These are phyloP conservation scores for Salvelinus fontinalis DNA, from an alignment of 2,113 vertebrate genomes.

Conservation along the genomic window DNA sequence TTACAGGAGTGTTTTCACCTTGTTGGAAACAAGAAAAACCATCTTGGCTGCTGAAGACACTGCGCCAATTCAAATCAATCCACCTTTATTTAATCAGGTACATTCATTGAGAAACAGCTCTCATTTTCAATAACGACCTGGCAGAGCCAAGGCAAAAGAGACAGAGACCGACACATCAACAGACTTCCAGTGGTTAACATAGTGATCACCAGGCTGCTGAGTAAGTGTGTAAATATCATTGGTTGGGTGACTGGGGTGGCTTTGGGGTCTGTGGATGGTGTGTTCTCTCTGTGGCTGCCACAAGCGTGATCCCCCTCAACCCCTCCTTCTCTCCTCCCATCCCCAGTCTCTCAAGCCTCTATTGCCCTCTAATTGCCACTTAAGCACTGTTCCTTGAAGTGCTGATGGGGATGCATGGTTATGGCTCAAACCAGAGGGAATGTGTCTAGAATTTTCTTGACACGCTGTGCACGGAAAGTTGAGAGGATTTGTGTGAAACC, in stretches of 20 bases:
- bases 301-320: not conserved
- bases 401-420: slow-evolving; percentile 1
- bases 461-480: slow-evolving; percentile 31
- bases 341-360: not conserved
- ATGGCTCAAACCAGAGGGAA: slow-evolving; percentile 18
- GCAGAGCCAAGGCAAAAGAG: too few relatives aligned
- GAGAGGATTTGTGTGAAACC: slow-evolving; percentile 20
- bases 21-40: not conserved
- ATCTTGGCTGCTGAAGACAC: not conserved
- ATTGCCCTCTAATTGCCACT: slow-evolving; percentile 34
- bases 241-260: not conserved
- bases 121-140: not conserved
- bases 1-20: slow-evolving; percentile 2
- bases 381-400: slow-evolving; percentile 8
- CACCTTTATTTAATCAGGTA: not conserved
- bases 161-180: not conserved
- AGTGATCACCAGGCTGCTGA: not conserved
- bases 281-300: not conserved
- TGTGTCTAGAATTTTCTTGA: slow-evolving; percentile 20
- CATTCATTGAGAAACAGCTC: not conserved
- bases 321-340: not conserved
- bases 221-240: not conserved
- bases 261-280: not conserved
- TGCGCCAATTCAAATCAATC: not conserved
- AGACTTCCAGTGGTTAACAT: not conserved